These are phyloP conservation scores for Clostera curtula DNA, from an alignment of 2,888 invertebrate genomes.

Conservation along the genomic window DNA sequence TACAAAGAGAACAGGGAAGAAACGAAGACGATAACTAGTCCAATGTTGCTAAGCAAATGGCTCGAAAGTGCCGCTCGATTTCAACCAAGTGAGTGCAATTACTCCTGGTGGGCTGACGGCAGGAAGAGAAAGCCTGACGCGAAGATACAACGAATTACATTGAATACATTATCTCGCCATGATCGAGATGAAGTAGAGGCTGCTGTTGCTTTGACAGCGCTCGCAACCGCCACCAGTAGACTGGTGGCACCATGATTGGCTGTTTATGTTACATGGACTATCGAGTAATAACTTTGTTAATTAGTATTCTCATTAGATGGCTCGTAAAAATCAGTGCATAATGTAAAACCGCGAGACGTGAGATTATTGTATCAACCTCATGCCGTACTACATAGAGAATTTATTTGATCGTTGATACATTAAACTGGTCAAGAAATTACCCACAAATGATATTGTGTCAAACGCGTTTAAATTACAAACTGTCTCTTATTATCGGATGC, in stretches of 20 bases:
- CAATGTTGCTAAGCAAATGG: conserved; percentile 83
- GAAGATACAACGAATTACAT: conserved; percentile 34
- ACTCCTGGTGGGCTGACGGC: conserved; percentile 77
- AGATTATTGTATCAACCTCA: too few relatives aligned
- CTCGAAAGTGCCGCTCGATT: conserved; percentile 84
- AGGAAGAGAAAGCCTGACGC: conserved; percentile 44
- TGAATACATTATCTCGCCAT: conserved; percentile 56
- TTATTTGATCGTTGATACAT: too few relatives aligned
- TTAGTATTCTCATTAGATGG: too few relatives aligned
- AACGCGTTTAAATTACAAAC: too few relatives aligned
- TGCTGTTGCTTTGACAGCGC: conserved; percentile 81
- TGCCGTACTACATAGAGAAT: too few relatives aligned
- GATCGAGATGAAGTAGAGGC: conserved; percentile 85
- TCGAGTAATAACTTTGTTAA: neutral
- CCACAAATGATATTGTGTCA: too few relatives aligned
- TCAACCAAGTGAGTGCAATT: conserved; percentile 81
- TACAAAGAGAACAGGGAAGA: conserved; percentile 28
- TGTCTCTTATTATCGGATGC: too few relatives aligned
- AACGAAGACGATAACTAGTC: conserved; percentile 57
- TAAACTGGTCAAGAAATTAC: too few relatives aligned
- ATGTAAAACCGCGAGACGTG: too few relatives aligned
- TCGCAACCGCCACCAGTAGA: conserved; percentile 68
- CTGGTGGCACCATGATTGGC: conserved; percentile 37
- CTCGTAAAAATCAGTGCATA: too few relatives aligned
- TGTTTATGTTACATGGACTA: neutral